Conservation (phyloP, 1,140 invertebrate genomes). For the roundworm (Caenorhabditis elegans) region WBcel235 BX284603.4:9557001-9557500, state of each 20-base stretch:
- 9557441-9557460: background rate
- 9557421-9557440: background rate
- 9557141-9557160: conserved; percentile 42
- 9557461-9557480: too few species aligned
- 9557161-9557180: conserved; percentile 50
- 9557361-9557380: background rate
- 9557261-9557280: conserved; percentile 20
- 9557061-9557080: background rate
- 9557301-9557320: conserved; percentile 35
- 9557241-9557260: conserved; percentile 44
- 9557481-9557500: too few species aligned
- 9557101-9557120: background rate
- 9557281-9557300: conserved; percentile 38
- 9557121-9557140: conserved; percentile 34
- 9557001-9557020: too few species aligned
- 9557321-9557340: conserved; percentile 18
- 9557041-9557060: too few species aligned
- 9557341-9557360: conserved; percentile 31
- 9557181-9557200: conserved; percentile 53
- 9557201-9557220: conserved; percentile 48
- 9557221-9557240: conserved; percentile 49
- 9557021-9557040: too few species aligned
- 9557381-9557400: background rate
- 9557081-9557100: background rate
- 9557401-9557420: background rate